Base-by-base conservation (phyloP, 2,888 invertebrate species). In the Spicauda simplicius region DNA sequence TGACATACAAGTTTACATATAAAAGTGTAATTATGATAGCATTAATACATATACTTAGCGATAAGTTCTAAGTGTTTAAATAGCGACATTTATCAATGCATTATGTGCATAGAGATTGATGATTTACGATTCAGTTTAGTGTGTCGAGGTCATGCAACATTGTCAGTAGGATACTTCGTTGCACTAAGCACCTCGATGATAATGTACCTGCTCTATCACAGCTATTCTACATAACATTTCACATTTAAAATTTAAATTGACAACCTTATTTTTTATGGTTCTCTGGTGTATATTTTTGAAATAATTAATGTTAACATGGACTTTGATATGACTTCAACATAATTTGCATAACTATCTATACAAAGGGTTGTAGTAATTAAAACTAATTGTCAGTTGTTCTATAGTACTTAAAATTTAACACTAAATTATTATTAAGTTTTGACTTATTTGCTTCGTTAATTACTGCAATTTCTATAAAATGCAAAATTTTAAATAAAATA, bases 71-170 rank as follows among this genome's bases (percentile, higher is more conserved):
- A 3, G n/a, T 45, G 45, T 7, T 5, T 5, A 45, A n/a, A 45
- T 37, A 37, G n/a, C n/a, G n/a, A n/a, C 12, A 41, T 41, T 41
- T 41, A 14, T 14, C 14, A 41, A 14, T 41, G 41, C 41, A 41
- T 41, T 41, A 41, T 41, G 41, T 14, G 41, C 41, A 41, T 41
- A 41, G 3, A 41, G 14, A 14, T 41, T 41, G 5, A 14, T 14
- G 41, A 41, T 41, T 41, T 41, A 41, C 41, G 41, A 74, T 72
- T 72, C 57, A 74, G 75, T 73, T 73, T 62, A 72, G 73, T 77
- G 65, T 70, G 69, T 71, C 79, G 78, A 83, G 84, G 83, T 76
- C 80, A 69, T 55, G 64, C 65, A 68, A 60, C 73, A 72, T 74
- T 73, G 14, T 61, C 0, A 16, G 11, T 33, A 4, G 48, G 60